These are phyloP conservation scores for Ctenodactylus gundi DNA, from an alignment of 2,113 vertebrate genomes.

Conservation along the genomic window DNA sequence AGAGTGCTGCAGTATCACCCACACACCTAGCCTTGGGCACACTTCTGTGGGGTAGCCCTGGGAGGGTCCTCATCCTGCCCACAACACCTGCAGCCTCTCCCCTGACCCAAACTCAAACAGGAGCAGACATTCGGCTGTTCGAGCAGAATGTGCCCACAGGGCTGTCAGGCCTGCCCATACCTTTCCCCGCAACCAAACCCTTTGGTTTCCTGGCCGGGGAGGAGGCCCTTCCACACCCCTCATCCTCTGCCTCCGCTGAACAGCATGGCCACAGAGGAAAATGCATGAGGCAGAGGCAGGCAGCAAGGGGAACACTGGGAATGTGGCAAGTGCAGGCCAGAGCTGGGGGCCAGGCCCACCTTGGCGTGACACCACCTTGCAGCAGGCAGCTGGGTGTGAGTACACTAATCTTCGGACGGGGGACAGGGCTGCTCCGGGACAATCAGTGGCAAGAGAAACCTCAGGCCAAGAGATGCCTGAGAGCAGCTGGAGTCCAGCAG, in stretches of 20 bases:
- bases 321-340: fast-evolving
- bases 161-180: neutral
- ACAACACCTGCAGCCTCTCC: neutral
- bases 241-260: neutral
- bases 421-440: neutral
- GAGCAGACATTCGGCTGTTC: neutral
- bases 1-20: neutral
- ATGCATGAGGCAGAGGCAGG: fast-evolving
- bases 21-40: neutral
- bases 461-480: neutral
- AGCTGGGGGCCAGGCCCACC: too few relatives aligned
- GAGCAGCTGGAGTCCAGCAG: neutral
- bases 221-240: neutral
- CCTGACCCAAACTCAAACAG: neutral
- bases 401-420: neutral
- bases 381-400: neutral
- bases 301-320: neutral
- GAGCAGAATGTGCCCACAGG: neutral
- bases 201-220: too few relatives aligned
- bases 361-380: neutral
- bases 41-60: neutral
- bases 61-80: neutral
- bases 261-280: neutral
- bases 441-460: neutral
- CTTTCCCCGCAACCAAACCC: neutral